Evolutionary conservation across 37 sponge, comb jelly and placozoan genomes (phyloP).

Genomic region (Lycopodina hypogea): DNA sequence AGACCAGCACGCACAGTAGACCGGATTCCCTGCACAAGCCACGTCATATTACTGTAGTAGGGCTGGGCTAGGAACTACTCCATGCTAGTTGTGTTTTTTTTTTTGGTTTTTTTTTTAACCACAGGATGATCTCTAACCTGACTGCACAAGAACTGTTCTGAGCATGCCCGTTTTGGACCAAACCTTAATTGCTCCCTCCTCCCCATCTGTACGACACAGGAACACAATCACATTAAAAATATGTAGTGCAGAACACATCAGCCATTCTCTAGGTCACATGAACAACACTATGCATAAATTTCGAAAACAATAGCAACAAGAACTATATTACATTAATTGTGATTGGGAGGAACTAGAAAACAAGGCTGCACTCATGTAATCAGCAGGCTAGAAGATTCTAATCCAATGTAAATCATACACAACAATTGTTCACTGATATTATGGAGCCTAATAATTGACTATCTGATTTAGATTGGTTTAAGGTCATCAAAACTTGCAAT

Average conservation of each 20-base stretch:
- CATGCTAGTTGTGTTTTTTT: constrained; percentile 1
- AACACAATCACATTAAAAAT: neutral
- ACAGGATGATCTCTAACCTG: constrained; percentile 37
- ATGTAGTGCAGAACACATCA: neutral
- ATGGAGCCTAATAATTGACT: no score
- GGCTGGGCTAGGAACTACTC: neutral
- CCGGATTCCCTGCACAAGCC: constrained; percentile 61
- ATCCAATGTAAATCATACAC: no score
- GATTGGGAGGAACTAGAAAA: no score
- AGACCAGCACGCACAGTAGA: constrained; percentile 87
- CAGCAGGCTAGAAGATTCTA: no score
- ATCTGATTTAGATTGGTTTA: no score
- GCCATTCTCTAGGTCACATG: neutral
- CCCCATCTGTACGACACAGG: constrained; percentile 73
- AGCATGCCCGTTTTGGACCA: constrained; percentile 96
- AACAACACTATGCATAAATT: neutral
- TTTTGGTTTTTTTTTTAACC: no score
- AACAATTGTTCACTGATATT: no score
- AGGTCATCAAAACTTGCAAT: no score
- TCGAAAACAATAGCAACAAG: neutral
- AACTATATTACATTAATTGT: no score
- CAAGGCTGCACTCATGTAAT: no score
- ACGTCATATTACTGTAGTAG: no score
- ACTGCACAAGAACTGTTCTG: constrained; percentile 78
- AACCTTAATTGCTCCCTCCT: constrained; percentile 92